Conservation (phyloP, 2,888 invertebrate genomes). For the Maniola hyperantus region DNA sequence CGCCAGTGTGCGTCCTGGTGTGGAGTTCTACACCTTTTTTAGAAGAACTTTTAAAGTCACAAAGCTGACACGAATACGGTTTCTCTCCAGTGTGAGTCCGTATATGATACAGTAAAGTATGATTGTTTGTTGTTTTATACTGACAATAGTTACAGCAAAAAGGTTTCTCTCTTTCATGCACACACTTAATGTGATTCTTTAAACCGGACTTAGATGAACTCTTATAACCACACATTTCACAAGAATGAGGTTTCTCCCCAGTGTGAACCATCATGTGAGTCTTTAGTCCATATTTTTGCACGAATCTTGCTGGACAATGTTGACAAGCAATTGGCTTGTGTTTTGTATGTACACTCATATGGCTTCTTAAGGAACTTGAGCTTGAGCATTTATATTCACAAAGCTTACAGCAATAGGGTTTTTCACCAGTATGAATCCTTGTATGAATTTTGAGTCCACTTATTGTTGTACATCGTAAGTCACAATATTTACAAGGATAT, state of each 20-base stretch:
- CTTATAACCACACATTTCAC: neutral
- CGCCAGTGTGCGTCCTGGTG: neutral
- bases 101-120: neutral
- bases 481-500: neutral
- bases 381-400: neutral
- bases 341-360: neutral
- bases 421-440: neutral
- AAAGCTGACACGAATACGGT: neutral
- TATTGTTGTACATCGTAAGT: neutral
- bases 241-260: neutral
- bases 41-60: neutral
- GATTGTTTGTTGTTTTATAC: neutral
- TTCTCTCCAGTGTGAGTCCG: neutral
- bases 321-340: neutral
- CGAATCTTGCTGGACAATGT: neutral
- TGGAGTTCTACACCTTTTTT: neutral
- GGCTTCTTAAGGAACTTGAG: neutral
- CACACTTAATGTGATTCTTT: neutral
- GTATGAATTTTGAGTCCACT: neutral
- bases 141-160: neutral
- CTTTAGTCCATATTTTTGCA: neutral
- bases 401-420: neutral
- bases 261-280: neutral
- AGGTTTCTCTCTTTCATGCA: neutral
- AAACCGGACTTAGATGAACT: neutral